A percentile compares a stretch with the other conserved stretches of the same genome.
Conservation (phyloP, 2,113 vertebrate species). For the Gobio gobio region DNA sequence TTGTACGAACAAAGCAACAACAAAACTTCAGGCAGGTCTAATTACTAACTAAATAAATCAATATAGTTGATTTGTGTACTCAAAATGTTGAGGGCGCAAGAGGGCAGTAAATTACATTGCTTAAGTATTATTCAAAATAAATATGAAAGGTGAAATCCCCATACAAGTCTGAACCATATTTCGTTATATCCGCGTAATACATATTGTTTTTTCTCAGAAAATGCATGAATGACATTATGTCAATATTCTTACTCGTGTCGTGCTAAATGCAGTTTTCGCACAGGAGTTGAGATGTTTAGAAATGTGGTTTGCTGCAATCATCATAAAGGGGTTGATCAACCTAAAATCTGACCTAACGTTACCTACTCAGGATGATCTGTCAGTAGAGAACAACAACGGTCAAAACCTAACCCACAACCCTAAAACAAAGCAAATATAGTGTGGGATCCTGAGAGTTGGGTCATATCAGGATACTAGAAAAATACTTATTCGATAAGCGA, state of each 20-base stretch:
- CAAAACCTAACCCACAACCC: background rate
- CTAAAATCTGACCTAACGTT: background rate
- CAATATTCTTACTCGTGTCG: background rate
- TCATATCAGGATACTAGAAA: too few species aligned
- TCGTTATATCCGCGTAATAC: background rate
- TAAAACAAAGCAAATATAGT: too few species aligned
- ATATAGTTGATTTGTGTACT: background rate
- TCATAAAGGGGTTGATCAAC: background rate
- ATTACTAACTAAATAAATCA: background rate
- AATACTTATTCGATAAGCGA: too few species aligned
- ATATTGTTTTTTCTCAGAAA: background rate
- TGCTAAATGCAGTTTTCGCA: background rate
- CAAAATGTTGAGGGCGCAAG: background rate
- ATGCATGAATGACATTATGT: background rate
- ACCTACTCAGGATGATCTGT: background rate
- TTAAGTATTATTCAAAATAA: background rate
- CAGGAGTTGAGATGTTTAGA: background rate
- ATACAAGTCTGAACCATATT: background rate
- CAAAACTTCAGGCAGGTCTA: background rate
- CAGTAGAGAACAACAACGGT: background rate
- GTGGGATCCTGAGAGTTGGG: too few species aligned
- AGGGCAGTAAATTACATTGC: background rate
- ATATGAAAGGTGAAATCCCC: background rate
- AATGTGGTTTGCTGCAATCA: background rate
- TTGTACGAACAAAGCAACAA: background rate